Conservation (phyloP, 2,113 vertebrate species). For the Phylloscopus whistleri region DNA sequence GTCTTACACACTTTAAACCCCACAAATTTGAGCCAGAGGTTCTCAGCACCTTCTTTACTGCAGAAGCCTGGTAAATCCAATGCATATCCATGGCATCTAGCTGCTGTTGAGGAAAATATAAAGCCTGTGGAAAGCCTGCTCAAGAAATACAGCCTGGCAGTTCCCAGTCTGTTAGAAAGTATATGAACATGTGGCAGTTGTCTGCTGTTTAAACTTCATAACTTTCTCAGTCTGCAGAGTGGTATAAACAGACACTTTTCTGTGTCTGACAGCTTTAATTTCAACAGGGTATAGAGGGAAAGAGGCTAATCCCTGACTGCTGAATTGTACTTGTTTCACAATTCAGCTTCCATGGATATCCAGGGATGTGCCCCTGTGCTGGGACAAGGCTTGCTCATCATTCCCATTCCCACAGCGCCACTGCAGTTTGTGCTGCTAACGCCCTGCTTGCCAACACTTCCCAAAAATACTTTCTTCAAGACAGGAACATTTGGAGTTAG, state of each 20-base stretch:
- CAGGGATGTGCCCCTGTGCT: background rate
- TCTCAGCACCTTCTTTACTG: background rate
- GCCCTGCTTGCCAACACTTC: background rate
- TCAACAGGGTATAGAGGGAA: background rate
- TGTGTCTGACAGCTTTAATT: background rate
- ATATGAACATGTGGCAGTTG: background rate
- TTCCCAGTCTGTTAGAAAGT: background rate
- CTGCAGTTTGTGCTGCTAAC: background rate
- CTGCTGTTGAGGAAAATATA: background rate
- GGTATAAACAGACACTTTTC: background rate
- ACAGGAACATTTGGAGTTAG: background rate
- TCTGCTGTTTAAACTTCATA: background rate
- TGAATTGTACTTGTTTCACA: background rate
- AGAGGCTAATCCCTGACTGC: background rate
- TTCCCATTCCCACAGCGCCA: fast-evolving
- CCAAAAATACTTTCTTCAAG: background rate
- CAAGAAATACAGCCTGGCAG: background rate
- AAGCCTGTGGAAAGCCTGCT: background rate
- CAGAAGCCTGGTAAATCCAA: background rate
- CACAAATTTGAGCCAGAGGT: background rate
- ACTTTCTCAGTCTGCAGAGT: background rate
- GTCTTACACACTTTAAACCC: background rate
- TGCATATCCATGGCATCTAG: background rate
- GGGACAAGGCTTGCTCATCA: background rate
- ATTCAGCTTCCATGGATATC: background rate